These are phyloP conservation scores for Hyalella azteca DNA, from an alignment of 2,888 invertebrate species.

Conservation along the genomic window DNA sequence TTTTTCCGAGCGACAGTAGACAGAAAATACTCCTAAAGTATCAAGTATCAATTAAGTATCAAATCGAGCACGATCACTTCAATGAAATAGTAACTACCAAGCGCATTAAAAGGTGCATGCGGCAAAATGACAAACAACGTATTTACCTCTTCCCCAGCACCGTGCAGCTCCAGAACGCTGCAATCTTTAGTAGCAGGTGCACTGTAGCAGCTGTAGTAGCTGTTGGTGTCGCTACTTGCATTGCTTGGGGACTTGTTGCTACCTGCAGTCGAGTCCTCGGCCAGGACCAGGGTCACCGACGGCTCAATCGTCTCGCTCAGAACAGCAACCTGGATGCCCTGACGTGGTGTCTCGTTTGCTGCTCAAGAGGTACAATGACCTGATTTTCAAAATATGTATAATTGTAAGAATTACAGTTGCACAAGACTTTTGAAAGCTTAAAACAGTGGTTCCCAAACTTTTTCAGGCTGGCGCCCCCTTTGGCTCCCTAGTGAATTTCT, in stretches of 20 bases:
- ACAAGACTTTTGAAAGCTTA: not conserved
- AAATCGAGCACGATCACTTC: no score
- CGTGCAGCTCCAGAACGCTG: not conserved
- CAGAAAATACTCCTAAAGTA: no score
- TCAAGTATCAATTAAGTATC: no score
- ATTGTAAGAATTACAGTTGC: no score
- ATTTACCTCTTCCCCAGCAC: slow-evolving; percentile 5
- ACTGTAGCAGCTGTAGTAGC: slow-evolving; percentile 17
- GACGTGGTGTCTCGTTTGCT: slow-evolving; percentile 22
- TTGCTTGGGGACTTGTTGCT: slow-evolving; percentile 2
- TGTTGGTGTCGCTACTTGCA: not conserved
- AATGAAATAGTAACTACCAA: no score
- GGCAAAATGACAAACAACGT: no score
- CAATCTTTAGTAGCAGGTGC: not conserved
- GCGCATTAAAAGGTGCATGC: no score
- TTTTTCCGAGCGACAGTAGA: no score
- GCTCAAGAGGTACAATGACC: not conserved
- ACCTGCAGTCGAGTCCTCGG: not conserved
- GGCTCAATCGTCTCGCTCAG: slow-evolving; percentile 28
- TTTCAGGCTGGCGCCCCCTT: no score
- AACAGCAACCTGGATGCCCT: slow-evolving; percentile 27
- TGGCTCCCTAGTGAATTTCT: no score
- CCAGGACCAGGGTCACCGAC: slow-evolving; percentile 6
- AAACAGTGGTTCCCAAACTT: no score
- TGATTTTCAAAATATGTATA: no score